Evolutionary conservation across 2,888 invertebrate genomes (phyloP), one percentile per base, ranked within the genome.

Genomic region (Ormyrus rosae): DNA sequence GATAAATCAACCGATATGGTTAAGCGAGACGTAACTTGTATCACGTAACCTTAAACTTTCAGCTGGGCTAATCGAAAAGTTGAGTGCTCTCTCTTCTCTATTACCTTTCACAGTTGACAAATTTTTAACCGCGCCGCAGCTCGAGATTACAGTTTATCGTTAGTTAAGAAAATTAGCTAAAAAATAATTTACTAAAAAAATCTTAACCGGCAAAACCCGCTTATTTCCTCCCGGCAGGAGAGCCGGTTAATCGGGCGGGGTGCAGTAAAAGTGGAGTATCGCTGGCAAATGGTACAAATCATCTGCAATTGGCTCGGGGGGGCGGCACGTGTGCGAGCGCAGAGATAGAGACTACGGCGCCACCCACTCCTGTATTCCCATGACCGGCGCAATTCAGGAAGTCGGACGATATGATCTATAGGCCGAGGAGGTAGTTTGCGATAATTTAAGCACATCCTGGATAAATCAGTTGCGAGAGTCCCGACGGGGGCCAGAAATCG

Each of bases 331-430:
- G 34, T 34, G 53, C 81, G 72, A 70, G 13, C 48, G 71, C 70
- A 63, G 77, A 67, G 68, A 75, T 71, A 80, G 67, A 75, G 80
- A 45, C 65, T 65, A 46, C 53, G 58, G n/a, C 11, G 67, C 64
- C 65, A 48, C 61, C 34, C 51, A 51, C 61, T 34, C 34, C 34
- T 60, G 10, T 34, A 67, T 67, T 58, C 13, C 5, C 34, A 34
- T 10, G 48, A 6, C 64, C 84, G 78, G 83, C 83, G 85, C 85
- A 75, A 77, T 80, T 86, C 89, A 88, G 89, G 89, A 89, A 89
- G 86, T 86, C 70, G 68, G n/a, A 86, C 87, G 89, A 89, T 90
- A 90, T 89, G 90, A 90, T 90, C 88, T 89, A 89, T 86, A 85
- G 86, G 84, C 85, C 84, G 83, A 84, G 53, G 53, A 84, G 83